Evolutionary conservation across 2,113 vertebrate genomes (phyloP).

Genomic region (Platanista minor): DNA sequence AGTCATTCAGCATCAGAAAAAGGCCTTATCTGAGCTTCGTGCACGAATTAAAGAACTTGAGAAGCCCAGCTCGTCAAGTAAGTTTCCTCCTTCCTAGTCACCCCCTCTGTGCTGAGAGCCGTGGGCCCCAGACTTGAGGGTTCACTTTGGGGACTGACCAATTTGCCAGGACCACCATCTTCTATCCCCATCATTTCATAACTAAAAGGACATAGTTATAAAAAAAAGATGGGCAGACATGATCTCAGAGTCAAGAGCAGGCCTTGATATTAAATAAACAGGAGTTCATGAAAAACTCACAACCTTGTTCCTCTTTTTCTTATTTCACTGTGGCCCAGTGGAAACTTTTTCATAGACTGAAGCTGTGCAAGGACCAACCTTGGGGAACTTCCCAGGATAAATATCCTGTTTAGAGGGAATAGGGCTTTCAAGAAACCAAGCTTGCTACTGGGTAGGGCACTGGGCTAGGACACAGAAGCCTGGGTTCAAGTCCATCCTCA

Average conservation of each 20-base stretch:
- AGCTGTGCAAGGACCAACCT: too few species aligned
- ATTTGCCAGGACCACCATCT: background rate
- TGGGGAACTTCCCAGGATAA: background rate
- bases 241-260: background rate
- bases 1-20: conserved; percentile 79
- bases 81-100: background rate
- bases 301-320: background rate
- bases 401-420: background rate
- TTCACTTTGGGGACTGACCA: background rate
- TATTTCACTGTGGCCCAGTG: background rate
- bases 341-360: background rate
- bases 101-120: background rate
- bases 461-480: background rate
- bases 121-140: background rate
- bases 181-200: background rate
- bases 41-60: conserved; percentile 75
- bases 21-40: conserved; percentile 80
- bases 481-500: background rate
- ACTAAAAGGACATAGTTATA: background rate
- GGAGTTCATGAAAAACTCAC: background rate
- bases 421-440: background rate
- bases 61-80: conserved; percentile 64
- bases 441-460: background rate
- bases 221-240: background rate
- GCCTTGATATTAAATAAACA: background rate